Base-by-base conservation (phyloP, 1,140 invertebrate genomes). In the Penaeus chinensis region DNA sequence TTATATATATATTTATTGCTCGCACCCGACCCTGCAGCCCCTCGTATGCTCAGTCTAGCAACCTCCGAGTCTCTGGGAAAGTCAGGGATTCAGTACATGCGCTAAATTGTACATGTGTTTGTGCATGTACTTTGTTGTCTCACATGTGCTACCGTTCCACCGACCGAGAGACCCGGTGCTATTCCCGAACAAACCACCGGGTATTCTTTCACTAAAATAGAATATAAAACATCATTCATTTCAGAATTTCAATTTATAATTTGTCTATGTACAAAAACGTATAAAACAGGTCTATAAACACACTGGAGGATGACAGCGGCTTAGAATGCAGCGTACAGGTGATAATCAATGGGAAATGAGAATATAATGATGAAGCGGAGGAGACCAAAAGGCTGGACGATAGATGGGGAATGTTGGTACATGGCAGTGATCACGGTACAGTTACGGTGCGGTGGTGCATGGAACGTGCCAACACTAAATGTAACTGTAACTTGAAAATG, bases 1-100 rank as follows among this genome's bases (percentile, higher is more conserved):
- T 77, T 87, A 83, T 24, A 82, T 42, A 83, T 77, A 82, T 82
- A 71, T 77, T 76, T 87, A 87, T 87, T 87, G 86, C 86, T 87
- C 60, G 63, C 60, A 87, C 74, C 86, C 86, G 86, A 87, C 86
- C 86, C 86, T 87, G 86, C 86, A 54, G 54, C 54, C 54, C 54
- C 54, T 54, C 54, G 54, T 16, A 54, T 54, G 54, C 54, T 54
- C 54, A 16, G 16, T 54, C 80, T 82, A 74, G 69, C 18, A 77
- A 27, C 71, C 85, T 24, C 24, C 22, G 76, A 77, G 80, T n/a
- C 54, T 62, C 81, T 19, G 60, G 32, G 78, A n/a, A 20, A 63
- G 85, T 22, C 63, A 24, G n/a, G 42, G 69, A 32, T 24, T n/a
- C 18, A 37, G 22, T 63, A 32, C 37, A 24, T n/a, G 69, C 8